Evolutionary conservation across 1,140 invertebrate species (phyloP).

Genomic region (Drosophila arizonae): DNA sequence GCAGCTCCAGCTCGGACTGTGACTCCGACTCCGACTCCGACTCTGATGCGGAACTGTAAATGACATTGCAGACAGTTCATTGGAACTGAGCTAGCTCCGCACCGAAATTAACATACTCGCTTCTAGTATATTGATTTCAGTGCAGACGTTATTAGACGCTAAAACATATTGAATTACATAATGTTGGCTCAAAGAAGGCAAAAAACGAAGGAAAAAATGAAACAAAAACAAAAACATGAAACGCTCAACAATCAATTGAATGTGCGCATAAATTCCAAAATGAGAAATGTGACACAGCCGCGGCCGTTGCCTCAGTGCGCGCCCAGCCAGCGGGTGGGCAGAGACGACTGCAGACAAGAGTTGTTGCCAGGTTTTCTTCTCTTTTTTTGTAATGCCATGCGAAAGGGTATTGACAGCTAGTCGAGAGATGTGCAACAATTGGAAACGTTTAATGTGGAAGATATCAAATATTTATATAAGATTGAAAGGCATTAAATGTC

Average conservation of each 20-base stretch:
- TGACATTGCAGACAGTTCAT: conserved; percentile 66
- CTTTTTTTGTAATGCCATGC: too few species aligned
- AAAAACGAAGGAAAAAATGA: neutral
- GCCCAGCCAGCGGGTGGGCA: conserved; percentile 36
- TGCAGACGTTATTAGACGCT: conserved; percentile 52
- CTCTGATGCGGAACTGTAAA: conserved; percentile 54
- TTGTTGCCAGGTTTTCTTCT: neutral
- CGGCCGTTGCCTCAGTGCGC: conserved; percentile 20
- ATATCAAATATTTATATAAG: neutral
- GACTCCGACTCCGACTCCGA: too few species aligned
- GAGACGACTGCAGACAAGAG: neutral
- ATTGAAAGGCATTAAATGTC: too few species aligned
- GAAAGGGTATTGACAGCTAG: neutral
- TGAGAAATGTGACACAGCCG: conserved; percentile 65
- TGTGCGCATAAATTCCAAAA: conserved; percentile 67
- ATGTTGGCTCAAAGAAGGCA: conserved; percentile 20
- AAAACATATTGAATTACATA: conserved; percentile 64
- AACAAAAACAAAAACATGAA: conserved; percentile 15
- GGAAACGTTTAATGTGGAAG: neutral
- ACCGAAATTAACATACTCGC: conserved; percentile 22
- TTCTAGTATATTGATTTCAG: conserved; percentile 59
- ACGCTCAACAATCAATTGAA: conserved; percentile 73
- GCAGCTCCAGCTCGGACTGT: conserved; percentile 40
- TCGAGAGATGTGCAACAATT: neutral
- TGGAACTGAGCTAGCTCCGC: conserved; percentile 23